Conservation (phyloP, 2,888 invertebrate genomes). For the Drosophila aldrichi region DNA sequence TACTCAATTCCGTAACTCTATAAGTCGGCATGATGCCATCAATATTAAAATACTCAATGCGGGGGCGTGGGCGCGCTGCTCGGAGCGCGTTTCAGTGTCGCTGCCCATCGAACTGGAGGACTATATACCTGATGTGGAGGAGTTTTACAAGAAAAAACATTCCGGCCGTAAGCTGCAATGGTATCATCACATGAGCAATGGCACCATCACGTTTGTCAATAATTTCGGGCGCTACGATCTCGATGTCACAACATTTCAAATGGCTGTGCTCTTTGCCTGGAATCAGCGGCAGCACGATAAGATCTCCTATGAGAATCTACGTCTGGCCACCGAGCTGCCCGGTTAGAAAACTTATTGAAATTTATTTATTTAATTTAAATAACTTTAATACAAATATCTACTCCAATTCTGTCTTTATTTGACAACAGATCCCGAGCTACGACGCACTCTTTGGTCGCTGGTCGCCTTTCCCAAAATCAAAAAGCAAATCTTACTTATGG, state of each 20-base stretch:
- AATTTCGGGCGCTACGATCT: slow-evolving; percentile 97
- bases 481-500: slow-evolving; percentile 94
- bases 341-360: slow-evolving; percentile 81
- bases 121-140: slow-evolving; percentile 99
- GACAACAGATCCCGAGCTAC: slow-evolving; percentile 92
- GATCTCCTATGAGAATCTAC: slow-evolving; percentile 98
- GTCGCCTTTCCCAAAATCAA: slow-evolving; percentile 98
- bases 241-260: slow-evolving; percentile 99
- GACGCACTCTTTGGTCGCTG: slow-evolving; percentile 97
- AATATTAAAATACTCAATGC: slow-evolving; percentile 99
- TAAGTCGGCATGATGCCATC: slow-evolving; percentile 93
- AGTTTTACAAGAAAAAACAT: slow-evolving; percentile 99
- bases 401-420: background rate
- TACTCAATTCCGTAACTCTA: slow-evolving; percentile 94
- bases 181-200: slow-evolving; percentile 99
- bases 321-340: slow-evolving; percentile 98
- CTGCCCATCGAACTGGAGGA: slow-evolving; percentile 99
- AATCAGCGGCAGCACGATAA: slow-evolving; percentile 97
- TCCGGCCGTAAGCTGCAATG: slow-evolving; percentile 98
- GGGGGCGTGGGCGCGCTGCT: slow-evolving; percentile 98
- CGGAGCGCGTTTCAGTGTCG: slow-evolving; percentile 97
- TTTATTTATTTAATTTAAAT: background rate
- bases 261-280: slow-evolving; percentile 99
- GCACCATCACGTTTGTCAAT: slow-evolving; percentile 98
- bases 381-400: background rate